Conservation (phyloP, 2,888 invertebrate species). For the Hirudinaria manillensis region DNA sequence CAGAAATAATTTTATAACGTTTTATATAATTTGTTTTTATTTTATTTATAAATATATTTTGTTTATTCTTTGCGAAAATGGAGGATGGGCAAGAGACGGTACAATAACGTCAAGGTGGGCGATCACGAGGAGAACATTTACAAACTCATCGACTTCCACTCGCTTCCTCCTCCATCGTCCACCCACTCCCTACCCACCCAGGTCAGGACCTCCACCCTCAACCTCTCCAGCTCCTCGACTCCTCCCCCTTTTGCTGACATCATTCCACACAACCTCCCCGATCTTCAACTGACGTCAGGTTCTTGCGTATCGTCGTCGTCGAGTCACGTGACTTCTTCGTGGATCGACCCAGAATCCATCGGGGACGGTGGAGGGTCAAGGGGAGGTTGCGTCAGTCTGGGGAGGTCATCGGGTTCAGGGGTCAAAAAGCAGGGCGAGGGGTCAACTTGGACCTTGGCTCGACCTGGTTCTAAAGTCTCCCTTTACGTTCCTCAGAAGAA, state of each 20-base stretch:
- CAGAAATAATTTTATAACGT: too few relatives aligned
- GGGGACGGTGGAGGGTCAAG: background rate
- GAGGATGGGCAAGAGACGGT: conserved; percentile 1
- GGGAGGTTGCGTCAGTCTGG: conserved; percentile 15
- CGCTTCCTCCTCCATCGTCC: conserved; percentile 6
- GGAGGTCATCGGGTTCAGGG: background rate
- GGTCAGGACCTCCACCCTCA: background rate
- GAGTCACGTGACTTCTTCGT: conserved; percentile 10
- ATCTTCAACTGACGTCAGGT: background rate
- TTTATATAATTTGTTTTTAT: too few relatives aligned
- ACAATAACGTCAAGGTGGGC: conserved; percentile 17
- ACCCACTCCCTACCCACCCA: conserved; percentile 10
- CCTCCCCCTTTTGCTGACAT: conserved; percentile 10
- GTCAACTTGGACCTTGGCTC: background rate
- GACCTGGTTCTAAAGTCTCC: background rate
- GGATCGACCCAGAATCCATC: background rate
- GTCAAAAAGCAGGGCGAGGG: background rate
- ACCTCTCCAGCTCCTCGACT: background rate
- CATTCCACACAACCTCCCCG: conserved; percentile 5
- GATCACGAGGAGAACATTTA: conserved; percentile 29
- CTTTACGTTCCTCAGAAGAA: background rate
- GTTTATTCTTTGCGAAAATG: background rate
- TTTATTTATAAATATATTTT: too few relatives aligned
- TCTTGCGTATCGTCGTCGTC: background rate
- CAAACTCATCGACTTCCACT: conserved; percentile 29